phyloP scores from a whole-genome alignment of 2,113 vertebrate genomes.

The Poecile atricapillus region DNA sequence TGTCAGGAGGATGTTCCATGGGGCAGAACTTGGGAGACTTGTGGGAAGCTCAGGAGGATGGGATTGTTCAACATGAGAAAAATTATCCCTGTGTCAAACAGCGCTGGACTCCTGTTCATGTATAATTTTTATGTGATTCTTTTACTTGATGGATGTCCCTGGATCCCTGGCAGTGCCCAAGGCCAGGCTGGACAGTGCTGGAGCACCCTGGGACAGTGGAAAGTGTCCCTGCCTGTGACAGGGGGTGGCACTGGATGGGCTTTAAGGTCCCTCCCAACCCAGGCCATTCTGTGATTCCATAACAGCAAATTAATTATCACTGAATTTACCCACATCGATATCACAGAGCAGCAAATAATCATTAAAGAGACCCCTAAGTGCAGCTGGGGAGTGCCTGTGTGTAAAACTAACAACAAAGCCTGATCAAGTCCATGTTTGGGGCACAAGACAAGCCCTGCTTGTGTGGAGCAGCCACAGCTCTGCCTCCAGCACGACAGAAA shows the following conservation, averaged over 20 bases:
- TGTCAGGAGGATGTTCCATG: not conserved
- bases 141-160: not conserved
- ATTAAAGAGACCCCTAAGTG: not conserved
- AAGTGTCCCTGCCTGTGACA: not conserved
- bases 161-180: not conserved
- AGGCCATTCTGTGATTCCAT: fast-evolving
- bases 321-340: not conserved
- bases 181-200: fast-evolving
- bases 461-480: not conserved
- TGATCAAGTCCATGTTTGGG: not conserved
- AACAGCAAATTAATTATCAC: not conserved
- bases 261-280: not conserved
- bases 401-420: fast-evolving
- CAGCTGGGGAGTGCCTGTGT: not conserved
- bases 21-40: not conserved
- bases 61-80: not conserved
- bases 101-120: not conserved
- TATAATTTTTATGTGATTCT: not conserved
- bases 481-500: not conserved
- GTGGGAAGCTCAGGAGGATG: not conserved
- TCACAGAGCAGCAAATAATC: not conserved
- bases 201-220: fast-evolving
- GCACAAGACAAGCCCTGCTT: not conserved
- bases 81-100: not conserved
- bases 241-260: not conserved